Conservation (phyloP, 2,113 vertebrate species). For the Ciconia boyciana region DNA sequence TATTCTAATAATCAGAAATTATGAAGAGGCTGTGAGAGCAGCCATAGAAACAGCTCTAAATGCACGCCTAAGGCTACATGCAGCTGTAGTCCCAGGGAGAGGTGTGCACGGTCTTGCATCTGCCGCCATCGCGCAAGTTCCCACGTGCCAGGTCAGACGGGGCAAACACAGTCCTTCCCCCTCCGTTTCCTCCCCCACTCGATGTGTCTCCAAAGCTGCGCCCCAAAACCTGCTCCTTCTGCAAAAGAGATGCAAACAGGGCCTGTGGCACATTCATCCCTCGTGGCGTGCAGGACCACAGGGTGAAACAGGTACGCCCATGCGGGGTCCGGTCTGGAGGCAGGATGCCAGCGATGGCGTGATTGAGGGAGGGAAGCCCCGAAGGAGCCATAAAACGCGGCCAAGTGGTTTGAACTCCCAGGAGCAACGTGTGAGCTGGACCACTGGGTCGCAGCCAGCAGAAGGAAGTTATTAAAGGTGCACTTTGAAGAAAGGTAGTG, state of each 20-base stretch:
- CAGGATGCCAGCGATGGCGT: accelerated
- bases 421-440: background rate
- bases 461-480: background rate
- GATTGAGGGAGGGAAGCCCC: accelerated
- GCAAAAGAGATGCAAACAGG: background rate
- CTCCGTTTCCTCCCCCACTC: accelerated
- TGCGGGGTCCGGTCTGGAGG: accelerated
- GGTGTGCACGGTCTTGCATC: background rate
- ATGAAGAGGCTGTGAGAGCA: background rate
- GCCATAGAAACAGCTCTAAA: background rate
- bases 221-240: background rate
- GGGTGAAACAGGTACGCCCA: background rate
- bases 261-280: background rate
- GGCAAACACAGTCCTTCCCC: background rate
- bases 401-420: background rate
- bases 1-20: background rate
- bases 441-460: accelerated
- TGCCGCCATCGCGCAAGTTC: background rate
- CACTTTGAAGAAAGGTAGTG: background rate
- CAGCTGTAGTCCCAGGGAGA: background rate
- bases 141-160: background rate
- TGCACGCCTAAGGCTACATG: background rate
- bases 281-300: accelerated
- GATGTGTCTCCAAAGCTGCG: background rate
- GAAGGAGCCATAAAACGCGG: background rate